Base-by-base conservation (phyloP, 1,140 invertebrate species). In the Babylonia areolata region DNA sequence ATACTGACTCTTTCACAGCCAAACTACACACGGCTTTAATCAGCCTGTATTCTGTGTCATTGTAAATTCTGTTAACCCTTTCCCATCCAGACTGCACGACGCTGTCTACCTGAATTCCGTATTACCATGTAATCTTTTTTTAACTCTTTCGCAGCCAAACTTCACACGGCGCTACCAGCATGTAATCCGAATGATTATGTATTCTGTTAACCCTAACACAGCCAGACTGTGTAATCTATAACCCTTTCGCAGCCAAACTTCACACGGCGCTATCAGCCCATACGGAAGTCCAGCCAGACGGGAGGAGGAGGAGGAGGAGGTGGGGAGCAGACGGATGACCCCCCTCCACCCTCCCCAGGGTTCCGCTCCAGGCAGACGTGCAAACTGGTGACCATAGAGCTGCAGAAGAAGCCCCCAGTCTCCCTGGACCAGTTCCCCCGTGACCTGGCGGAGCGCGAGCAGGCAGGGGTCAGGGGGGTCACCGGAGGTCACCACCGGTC, bases 331-430 rank as follows among this genome's bases (percentile, higher is more conserved):
- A 37, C 3, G 23, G 31, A 33, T 0, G 9, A 15, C 71, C 33
- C 31, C 31, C 12, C 71, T 6, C 71, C 71, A 0, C 9, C 35
- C 31, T 35, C 71, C 71, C 71, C 71, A 20, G 23, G 71, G 9
- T 73, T 73, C 31, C 31, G 31, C 31, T 35, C 31, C 31, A 6
- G 71, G 3, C 71, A 73, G 33, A 73, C 35, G 71, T 73, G 71
- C 71, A 73, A 73, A 20, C 71, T 73, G 31, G 71, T 73, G 12
- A 35, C 71, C 71, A 35, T 73, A 3, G 71, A 73, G 2, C 71
- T 73, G 31, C 71, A 73, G 71, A 73, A 73, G 23, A 73, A 73
- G 33, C 71, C 71, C 31, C 71, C 71, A 6, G 71, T 73, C 71
- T 33, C 69, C 2, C 71, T 35, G 1, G 71, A 73, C 3, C 71